Evolutionary conservation across 2,888 invertebrate genomes (phyloP), one percentile per base, ranked within the genome.

Genomic region (Lasioglossum morio): DNA sequence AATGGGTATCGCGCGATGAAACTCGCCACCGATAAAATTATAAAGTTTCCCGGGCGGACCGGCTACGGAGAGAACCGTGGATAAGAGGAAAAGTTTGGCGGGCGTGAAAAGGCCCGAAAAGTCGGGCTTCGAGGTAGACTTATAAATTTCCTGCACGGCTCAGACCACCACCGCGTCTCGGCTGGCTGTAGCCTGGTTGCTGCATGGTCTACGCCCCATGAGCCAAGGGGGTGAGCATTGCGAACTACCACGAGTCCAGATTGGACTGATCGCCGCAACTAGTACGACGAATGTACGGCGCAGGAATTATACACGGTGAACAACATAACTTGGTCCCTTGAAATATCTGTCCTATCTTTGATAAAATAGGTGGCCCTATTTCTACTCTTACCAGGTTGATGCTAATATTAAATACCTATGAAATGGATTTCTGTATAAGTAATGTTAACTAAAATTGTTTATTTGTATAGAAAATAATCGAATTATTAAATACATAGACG

Each of bases 1-100:
- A 92, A 93, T 91, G 92, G 90, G 88, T 88, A 86, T 89, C 89
- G 90, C 86, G 85, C 87, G 88, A 87, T 86, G 88, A 88, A 86
- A 84, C 79, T 85, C 86, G 77, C 72, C 85, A 89, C 89, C 92
- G 92, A 93, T 93, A 92, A 93, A 93, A 93, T 93, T 93, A 93
- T 92, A 89, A 93, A 93, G 89, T 92, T 91, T 89, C 74, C 69
- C 46, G 84, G 30, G 60, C n/a, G 46, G 23, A 10, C 30, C 30
- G 76, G 10, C 63, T 57, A 34, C 27, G 19, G 14, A n/a, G 46
- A 43, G 48, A 40, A 40, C 57, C 23, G 75, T 60, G 80, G 85
- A 83, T 88, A 85, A 84, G 81, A 82, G 82, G 80, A 86, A 88
- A 89, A 90, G 87, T 85, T 86, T 80, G 85, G 78, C 77, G 88